These are phyloP conservation scores for Chloropsis hardwickii DNA, from an alignment of 2,113 vertebrate species.

Conservation along the genomic window DNA sequence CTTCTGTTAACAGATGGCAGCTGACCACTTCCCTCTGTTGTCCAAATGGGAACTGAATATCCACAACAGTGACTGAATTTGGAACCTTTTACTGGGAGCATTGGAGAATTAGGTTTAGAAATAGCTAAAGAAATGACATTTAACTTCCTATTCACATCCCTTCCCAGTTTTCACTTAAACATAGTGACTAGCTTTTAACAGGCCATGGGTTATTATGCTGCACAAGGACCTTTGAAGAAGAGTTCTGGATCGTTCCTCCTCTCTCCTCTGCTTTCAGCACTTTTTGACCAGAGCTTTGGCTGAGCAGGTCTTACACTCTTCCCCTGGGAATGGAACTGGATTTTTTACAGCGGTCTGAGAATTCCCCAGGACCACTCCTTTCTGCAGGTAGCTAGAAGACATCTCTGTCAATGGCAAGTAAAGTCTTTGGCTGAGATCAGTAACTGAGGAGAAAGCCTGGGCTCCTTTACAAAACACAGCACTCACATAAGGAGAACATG, in stretches of 20 bases:
- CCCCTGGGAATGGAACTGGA: neutral
- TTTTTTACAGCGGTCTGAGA: neutral
- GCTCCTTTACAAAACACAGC: neutral
- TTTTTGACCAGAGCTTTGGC: neutral
- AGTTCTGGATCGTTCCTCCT: neutral
- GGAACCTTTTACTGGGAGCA: neutral
- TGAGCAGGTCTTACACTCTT: neutral
- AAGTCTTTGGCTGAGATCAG: neutral
- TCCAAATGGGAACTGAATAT: slow-evolving; percentile 6
- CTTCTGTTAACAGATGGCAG: slow-evolving; percentile 11
- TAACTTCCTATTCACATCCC: neutral
- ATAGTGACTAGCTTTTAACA: neutral
- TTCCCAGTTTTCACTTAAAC: neutral
- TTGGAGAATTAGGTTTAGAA: neutral
- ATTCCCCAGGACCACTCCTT: neutral
- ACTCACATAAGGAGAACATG: neutral
- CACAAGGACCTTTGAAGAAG: neutral
- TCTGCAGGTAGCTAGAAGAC: neutral
- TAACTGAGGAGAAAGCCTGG: neutral
- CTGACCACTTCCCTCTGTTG: neutral
- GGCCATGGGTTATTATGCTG: neutral
- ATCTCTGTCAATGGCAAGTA: fast-evolving
- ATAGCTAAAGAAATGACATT: neutral
- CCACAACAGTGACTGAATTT: neutral
- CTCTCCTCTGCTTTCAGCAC: neutral